Evolutionary conservation across 2,113 vertebrate species (phyloP), one percentile per base, ranked within the genome.

Genomic region (Anarrhichthys ocellatus): DNA sequence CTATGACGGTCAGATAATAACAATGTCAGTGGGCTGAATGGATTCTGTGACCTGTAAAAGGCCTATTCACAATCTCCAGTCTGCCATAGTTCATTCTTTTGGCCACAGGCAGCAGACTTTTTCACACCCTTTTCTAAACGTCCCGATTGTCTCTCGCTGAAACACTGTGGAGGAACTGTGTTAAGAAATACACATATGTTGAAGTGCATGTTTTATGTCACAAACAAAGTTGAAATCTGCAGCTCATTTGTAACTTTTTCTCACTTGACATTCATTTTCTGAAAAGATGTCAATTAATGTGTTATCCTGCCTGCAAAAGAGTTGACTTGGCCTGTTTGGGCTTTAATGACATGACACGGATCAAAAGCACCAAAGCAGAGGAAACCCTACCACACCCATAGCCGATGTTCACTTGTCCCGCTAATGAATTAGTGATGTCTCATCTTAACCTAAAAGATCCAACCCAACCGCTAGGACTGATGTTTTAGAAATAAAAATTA

Each of bases 31-130:
- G 80, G 92, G 90, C 87, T 99, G 96, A 99, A 99, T 97, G 93
- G 97, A 96, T 93, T 94, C 97, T 92, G 92, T 99, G 98, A 99
- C 97, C 97, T 99, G 98, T 97, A 96, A 98, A 97, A 97, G 96
- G 95, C 93, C 96, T 90, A 97, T 99, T 99, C 97, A 99, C 88
- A 93, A 94, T 95, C 96, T 96, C 96, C 95, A 96, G 95, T 96
- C 96, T 95, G 96, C 96, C 95, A 94, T 94, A 91, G 95, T 90
- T 69, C 96, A 96, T 97, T 98, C 96, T 96, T 96, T 96, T 96
- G 95, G 95, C 94, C 94, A 94, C 91, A 95, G 96, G 96, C 96
- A 96, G 95, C 95, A 95, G 96, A 96, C 95, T 96, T 97, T 97
- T 97, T 96, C 96, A 97, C 96, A 96, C 94, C 95, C 93, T 93